These are phyloP conservation scores for Macropodus opercularis DNA, from an alignment of 2,797 vertebrate genomes.

Conservation along the genomic window DNA sequence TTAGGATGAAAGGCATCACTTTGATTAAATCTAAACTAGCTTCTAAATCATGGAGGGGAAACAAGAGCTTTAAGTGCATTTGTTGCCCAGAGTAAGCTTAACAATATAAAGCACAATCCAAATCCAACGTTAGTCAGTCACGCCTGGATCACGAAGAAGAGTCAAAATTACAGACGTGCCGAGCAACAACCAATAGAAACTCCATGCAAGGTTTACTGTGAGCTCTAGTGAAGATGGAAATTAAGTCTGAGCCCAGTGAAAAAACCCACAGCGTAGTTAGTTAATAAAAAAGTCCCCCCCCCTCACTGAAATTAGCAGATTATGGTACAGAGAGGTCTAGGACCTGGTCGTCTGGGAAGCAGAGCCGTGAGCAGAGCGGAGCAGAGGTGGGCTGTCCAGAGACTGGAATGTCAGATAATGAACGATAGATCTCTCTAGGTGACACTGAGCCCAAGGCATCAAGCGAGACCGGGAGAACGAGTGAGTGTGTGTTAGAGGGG, in stretches of 20 bases:
- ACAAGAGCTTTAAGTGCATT: slow-evolving; percentile 21
- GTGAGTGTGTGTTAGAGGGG: background rate
- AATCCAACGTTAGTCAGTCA: background rate
- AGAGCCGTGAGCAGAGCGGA: slow-evolving; percentile 6
- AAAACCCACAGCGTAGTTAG: background rate
- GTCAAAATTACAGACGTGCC: slow-evolving; percentile 4
- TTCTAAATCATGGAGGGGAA: slow-evolving; percentile 28
- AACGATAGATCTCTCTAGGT: slow-evolving; percentile 62
- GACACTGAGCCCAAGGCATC: slow-evolving; percentile 60
- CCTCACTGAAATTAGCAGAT: slow-evolving; percentile 21
- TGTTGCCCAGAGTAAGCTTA: background rate
- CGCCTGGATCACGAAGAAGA: background rate
- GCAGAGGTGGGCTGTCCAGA: slow-evolving; percentile 43
- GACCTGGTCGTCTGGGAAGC: slow-evolving; percentile 15
- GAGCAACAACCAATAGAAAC: slow-evolving; percentile 7
- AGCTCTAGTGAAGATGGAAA: slow-evolving; percentile 29
- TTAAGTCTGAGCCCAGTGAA: slow-evolving; percentile 24
- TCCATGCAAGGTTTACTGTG: slow-evolving; percentile 33
- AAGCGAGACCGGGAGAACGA: slow-evolving; percentile 15
- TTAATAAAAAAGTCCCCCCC: slow-evolving; percentile 41
- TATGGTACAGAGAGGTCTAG: slow-evolving; percentile 17
- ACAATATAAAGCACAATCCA: background rate
- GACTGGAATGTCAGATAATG: slow-evolving; percentile 68
- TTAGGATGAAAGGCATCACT: slow-evolving; percentile 47
- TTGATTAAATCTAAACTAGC: slow-evolving; percentile 49